A percentile compares a stretch with the other conserved stretches of the same genome.
phyloP scores from a whole-genome alignment of 1,140 invertebrate species.

The Macrosteles quadrilineatus region DNA sequence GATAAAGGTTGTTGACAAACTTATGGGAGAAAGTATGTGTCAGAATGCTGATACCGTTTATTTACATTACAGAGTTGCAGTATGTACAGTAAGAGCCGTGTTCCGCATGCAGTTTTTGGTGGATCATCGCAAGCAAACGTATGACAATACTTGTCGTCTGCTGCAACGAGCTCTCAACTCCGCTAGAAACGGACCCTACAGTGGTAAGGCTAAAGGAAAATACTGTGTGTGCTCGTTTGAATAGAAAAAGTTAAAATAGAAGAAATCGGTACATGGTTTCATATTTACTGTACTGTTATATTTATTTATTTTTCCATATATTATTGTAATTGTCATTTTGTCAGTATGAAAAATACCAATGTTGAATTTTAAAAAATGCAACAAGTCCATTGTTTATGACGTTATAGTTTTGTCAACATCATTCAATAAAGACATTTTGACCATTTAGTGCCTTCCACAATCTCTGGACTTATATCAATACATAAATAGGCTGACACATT shows the following conservation, averaged over 20 bases:
- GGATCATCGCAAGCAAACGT: not conserved
- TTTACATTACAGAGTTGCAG: conserved; percentile 5
- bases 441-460: too few relatives aligned
- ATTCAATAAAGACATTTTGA: too few relatives aligned
- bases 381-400: too few relatives aligned
- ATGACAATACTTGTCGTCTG: not conserved
- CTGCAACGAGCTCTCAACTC: not conserved
- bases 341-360: not conserved
- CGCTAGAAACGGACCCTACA: too few relatives aligned
- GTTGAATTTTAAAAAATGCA: too few relatives aligned
- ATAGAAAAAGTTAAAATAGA: not conserved
- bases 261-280: not conserved
- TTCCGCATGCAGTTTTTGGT: not conserved
- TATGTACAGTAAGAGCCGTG: not conserved
- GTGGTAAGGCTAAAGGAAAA: not conserved
- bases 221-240: not conserved
- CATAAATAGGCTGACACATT: too few relatives aligned
- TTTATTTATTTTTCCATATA: not conserved
- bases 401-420: too few relatives aligned
- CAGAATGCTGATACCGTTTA: too few relatives aligned
- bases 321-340: not conserved
- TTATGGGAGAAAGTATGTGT: too few relatives aligned
- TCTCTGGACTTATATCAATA: too few relatives aligned
- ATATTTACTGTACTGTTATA: not conserved
- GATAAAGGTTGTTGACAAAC: too few relatives aligned